phyloP scores from a whole-genome alignment of 53 echinoderm and acorn worm species.

The Antedon mediterranea region DNA sequence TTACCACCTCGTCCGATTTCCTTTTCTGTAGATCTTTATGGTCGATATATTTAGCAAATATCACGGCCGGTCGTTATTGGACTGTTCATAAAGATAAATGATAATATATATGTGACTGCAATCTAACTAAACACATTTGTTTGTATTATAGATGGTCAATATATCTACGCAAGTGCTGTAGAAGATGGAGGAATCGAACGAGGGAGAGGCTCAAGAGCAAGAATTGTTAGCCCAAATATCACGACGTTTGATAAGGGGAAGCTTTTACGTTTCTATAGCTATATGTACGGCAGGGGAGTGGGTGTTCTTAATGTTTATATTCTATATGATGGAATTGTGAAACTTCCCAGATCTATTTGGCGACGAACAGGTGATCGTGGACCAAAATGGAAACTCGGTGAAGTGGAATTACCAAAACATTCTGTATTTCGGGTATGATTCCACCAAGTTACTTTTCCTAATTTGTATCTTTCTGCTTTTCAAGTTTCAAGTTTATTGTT shows the following conservation, averaged over 20 bases:
- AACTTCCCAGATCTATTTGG: conserved; percentile 47
- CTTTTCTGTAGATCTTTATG: no score
- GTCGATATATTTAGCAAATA: no score
- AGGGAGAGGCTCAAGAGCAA: conserved; percentile 25
- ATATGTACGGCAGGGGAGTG: conserved; percentile 62
- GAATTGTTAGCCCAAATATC: conserved; percentile 49
- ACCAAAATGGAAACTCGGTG: conserved; percentile 53
- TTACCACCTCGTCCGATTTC: no score
- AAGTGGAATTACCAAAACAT: conserved; percentile 56
- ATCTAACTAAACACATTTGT: no score
- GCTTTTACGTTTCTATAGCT: conserved; percentile 62
- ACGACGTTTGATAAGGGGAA: conserved; percentile 26
- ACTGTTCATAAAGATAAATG: no score
- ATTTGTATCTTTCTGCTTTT: no score
- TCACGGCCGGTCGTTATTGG: no score
- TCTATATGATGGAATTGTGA: conserved; percentile 29
- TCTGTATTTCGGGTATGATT: conserved; percentile 51
- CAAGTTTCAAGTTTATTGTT: no score
- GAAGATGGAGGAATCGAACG: not conserved
- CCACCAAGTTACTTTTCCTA: no score
- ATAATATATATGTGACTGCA: no score
- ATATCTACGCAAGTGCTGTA: not conserved
- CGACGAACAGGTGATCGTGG: conserved; percentile 42
- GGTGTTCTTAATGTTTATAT: conserved; percentile 63
- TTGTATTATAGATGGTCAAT: not conserved